phyloP scores from a whole-genome alignment of 2,888 invertebrate species.

The Rotaria sp. region DNA sequence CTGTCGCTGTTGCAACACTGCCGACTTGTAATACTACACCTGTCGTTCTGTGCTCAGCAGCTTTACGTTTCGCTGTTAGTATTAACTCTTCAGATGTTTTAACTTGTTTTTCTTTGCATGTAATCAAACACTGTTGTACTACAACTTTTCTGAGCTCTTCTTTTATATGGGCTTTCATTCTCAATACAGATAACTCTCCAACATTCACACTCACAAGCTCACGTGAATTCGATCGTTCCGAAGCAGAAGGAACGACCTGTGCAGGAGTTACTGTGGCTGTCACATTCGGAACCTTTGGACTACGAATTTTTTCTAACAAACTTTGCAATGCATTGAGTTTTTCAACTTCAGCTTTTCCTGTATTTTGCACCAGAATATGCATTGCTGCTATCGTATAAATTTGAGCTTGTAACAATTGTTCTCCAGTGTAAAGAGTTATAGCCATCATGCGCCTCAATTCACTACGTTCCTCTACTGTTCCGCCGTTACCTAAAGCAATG shows the following conservation, averaged over 20 bases:
- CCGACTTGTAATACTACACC: no score
- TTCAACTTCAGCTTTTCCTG: neutral
- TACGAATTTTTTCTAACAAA: neutral
- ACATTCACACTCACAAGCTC: neutral
- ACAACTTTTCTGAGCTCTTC: neutral
- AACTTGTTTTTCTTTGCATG: neutral
- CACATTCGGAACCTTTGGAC: neutral
- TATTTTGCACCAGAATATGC: neutral
- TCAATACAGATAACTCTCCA: neutral
- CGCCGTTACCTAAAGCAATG: neutral
- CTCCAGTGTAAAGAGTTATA: neutral
- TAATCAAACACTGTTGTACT: neutral
- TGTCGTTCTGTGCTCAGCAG: neutral
- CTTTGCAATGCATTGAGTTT: neutral
- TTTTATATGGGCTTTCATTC: neutral
- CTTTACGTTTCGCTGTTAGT: neutral
- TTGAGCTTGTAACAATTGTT: neutral
- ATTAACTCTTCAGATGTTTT: neutral
- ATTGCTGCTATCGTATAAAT: neutral
- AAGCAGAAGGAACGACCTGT: neutral
- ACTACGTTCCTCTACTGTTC: neutral
- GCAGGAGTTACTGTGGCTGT: neutral
- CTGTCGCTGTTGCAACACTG: neutral
- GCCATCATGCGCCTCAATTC: neutral
- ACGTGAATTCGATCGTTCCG: neutral